phyloP scores from a whole-genome alignment of 2,888 invertebrate genomes.

The Ormyrus rosae region DNA sequence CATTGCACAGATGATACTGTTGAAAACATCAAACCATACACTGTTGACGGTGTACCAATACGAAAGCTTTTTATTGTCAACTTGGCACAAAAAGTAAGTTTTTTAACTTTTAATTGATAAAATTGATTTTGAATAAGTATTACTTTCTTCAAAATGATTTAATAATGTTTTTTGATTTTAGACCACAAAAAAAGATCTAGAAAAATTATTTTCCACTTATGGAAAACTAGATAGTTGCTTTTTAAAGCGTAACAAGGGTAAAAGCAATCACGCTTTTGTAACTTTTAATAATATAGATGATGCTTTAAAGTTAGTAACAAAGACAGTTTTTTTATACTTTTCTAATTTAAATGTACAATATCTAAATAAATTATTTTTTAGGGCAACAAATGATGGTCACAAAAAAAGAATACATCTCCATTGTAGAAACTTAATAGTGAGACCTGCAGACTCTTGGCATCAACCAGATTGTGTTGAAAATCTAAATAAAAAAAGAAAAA shows the following conservation, averaged over 20 bases:
- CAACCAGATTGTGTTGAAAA: slow-evolving; percentile 77
- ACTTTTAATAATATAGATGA: slow-evolving; percentile 78
- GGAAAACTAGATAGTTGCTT: slow-evolving; percentile 80
- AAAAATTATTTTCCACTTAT: slow-evolving; percentile 78
- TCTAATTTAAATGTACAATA: slow-evolving; percentile 1
- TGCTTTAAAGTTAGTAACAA: slow-evolving; percentile 77
- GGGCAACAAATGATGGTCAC: slow-evolving; percentile 66
- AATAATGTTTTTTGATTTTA: slow-evolving; percentile 70
- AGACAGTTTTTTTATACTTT: neutral
- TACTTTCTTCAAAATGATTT: no score
- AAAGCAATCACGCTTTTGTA: slow-evolving; percentile 78
- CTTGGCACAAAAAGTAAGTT: slow-evolving; percentile 78
- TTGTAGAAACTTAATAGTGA: slow-evolving; percentile 75
- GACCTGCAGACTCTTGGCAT: slow-evolving; percentile 81
- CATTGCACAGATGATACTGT: slow-evolving; percentile 20
- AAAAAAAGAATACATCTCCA: slow-evolving; percentile 68
- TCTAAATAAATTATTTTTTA: slow-evolving; percentile 47
- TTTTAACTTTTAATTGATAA: neutral
- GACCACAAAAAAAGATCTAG: slow-evolving; percentile 78
- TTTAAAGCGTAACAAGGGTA: slow-evolving; percentile 77
- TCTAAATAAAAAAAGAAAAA: slow-evolving; percentile 64
- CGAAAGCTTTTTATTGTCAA: slow-evolving; percentile 80
- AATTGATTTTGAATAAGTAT: neutral
- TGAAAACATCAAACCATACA: slow-evolving; percentile 66
- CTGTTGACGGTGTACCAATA: slow-evolving; percentile 79